Percentiles rank a stretch among this genome's conserved stretches.
phyloP scores from a whole-genome alignment of 2,797 vertebrate genomes.

The Pseudochirops corinnae region DNA sequence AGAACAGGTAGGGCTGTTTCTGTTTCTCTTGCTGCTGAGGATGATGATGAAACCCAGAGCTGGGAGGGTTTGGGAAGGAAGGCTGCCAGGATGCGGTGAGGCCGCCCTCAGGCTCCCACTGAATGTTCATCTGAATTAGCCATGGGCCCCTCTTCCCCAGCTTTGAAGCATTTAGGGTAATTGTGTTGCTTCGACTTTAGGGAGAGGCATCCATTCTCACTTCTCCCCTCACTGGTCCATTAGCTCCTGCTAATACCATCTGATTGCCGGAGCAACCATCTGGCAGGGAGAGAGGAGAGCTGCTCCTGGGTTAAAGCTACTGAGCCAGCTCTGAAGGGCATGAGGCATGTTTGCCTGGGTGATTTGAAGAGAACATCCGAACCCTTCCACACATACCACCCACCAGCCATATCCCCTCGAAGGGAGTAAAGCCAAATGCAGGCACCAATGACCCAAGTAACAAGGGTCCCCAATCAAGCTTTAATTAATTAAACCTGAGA shows the following conservation, averaged over 20 bases:
- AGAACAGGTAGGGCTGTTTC: constrained; percentile 87
- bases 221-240: background rate
- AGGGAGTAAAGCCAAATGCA: background rate
- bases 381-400: fast-evolving
- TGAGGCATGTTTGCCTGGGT: background rate
- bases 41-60: background rate
- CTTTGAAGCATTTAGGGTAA: constrained; percentile 57
- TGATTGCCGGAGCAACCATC: fast-evolving
- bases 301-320: background rate
- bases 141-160: constrained; percentile 15
- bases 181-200: constrained; percentile 17
- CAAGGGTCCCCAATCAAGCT: background rate
- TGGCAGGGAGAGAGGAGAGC: fast-evolving
- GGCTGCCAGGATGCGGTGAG: background rate
- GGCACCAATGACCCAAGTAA: background rate
- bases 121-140: constrained; percentile 64
- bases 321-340: background rate
- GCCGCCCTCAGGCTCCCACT: constrained; percentile 35
- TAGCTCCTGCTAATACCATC: background rate
- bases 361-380: background rate
- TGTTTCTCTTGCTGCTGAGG: background rate
- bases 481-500: background rate
- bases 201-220: background rate
- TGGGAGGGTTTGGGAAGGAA: background rate
- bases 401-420: background rate